Evolutionary conservation across 2,113 vertebrate genomes (phyloP).

Genomic region (Anser cygnoides): DNA sequence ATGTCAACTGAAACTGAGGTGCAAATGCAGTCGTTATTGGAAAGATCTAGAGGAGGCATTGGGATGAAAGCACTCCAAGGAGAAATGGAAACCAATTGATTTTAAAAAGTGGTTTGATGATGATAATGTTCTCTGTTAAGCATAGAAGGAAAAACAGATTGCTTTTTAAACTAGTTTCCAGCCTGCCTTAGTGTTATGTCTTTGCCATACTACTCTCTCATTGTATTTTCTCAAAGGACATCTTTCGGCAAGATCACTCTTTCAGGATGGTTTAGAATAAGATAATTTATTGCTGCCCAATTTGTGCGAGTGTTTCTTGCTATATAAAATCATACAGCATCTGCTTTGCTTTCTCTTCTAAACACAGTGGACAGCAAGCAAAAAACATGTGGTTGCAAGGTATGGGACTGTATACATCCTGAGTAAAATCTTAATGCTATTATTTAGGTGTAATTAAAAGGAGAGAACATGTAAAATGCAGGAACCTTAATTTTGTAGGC

Average conservation of each 20-base stretch:
- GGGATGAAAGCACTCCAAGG: background rate
- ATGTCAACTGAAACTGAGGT: background rate
- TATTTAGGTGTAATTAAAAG: background rate
- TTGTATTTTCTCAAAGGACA: background rate
- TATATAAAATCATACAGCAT: background rate
- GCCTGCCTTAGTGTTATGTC: background rate
- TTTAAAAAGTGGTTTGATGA: background rate
- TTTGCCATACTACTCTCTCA: background rate
- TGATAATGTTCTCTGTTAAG: background rate
- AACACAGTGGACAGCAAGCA: background rate
- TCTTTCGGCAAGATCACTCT: background rate
- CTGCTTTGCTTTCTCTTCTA: background rate
- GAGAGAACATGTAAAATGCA: background rate
- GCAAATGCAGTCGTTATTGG: background rate
- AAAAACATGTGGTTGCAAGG: background rate
- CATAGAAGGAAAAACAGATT: background rate
- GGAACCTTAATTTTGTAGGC: background rate
- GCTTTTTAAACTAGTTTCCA: constrained; percentile 2
- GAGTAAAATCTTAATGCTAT: background rate
- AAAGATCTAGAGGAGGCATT: background rate
- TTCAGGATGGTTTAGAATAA: background rate
- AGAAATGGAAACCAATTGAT: background rate
- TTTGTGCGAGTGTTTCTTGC: background rate
- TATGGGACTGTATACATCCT: background rate
- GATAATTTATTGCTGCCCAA: background rate